Evolutionary conservation across 2,888 invertebrate species (phyloP), one percentile per base, ranked within the genome.

Genomic region (Caenorhabditis parvicauda): DNA sequence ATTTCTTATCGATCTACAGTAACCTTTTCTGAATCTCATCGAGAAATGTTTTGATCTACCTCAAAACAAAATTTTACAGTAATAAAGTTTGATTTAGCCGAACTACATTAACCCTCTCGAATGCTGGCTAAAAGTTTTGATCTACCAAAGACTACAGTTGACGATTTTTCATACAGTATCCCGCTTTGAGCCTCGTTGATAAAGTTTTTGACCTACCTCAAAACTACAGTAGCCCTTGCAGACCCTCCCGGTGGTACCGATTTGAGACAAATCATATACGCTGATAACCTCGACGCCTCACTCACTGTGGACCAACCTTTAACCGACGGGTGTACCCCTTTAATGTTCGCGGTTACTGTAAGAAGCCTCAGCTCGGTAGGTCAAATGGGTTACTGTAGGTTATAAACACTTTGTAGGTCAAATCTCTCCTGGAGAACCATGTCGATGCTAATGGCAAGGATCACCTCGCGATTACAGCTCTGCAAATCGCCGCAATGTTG

Each of bases 331-430:
- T 55, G 41, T 28, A 63, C 60, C 2, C 54, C 60, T 24, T 41
- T 70, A 25, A 64, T 67, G 62, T 70, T 60, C 38, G 67, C 70
- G 3, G 54, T 45, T 0, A 62, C 59, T 4, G 63, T 60, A 1
- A 51, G 59, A 21, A 70, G 63, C 50, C 29, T 56, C 3, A 57
- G 49, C 19, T 62, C 61, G 38, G 69, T 69, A 6, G 37, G 51
- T n/a, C 6, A 3, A 22, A n/a, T n/a, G 12, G 17, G 24, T 12
- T 27, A 25, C 5, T 5, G 29, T 37, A 17, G 43, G n/a, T 47
- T 24, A 25, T 6, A 14, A 3, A 32, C 17, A 2, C 25, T 25
- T 24, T 28, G 21, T 38, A 57, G 57, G 55, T 48, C 17, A 57
- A 49, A 38, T n/a, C 35, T 12, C 50, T 59, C 2, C 25, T 66